Base-by-base conservation (phyloP, 1,140 invertebrate genomes). In the Coenobita brevimanus region DNA sequence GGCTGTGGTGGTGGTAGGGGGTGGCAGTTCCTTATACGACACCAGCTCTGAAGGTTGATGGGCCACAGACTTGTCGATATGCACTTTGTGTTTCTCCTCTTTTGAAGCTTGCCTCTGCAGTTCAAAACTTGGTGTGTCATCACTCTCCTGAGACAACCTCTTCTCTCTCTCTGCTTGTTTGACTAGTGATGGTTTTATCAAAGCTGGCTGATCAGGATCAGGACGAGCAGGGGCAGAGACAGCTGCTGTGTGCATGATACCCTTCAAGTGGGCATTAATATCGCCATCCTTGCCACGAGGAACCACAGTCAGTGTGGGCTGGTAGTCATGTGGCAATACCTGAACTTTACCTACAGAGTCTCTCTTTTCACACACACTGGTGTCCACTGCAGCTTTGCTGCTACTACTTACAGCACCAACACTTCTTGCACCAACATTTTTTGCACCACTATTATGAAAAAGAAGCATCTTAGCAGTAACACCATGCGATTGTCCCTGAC, bases 21-120 rank as follows among this genome's bases (percentile, higher is more conserved):
- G 79, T 46, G 89, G 87, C 17, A 90, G 64, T 46, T 90, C 89
- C 67, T 88, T 88, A 73, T 82, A 90, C 1, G 89, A 89, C 38
- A 87, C 73, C 30, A 87, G 33, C 3, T 87, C 85, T 57, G 85
- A 87, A 50, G 38, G 79, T 21, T 87, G 62, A n/a, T 87, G 62
- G n/a, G 50, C 27, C 50, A 60, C 46, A 54, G 27, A 38, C 54
- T 75, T 87, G 30, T 87, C 85, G 33, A n/a, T 64, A 10, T 79
- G 62, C 41, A 41, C 4, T 41, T 87, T 87, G 64, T 50, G 67
- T 41, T 69, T 46, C 15, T 87, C 85, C 27, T 86, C 83, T 71
- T 87, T 87, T 57, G 76, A 87, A 50, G 69, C 33, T 60, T 87
- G 85, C 33, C 69, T 87, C 54, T 87, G 85, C 57, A 87, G 41